Evolutionary conservation across 2,888 invertebrate species (phyloP).

Genomic region (Teinopalpus imperialis): DNA sequence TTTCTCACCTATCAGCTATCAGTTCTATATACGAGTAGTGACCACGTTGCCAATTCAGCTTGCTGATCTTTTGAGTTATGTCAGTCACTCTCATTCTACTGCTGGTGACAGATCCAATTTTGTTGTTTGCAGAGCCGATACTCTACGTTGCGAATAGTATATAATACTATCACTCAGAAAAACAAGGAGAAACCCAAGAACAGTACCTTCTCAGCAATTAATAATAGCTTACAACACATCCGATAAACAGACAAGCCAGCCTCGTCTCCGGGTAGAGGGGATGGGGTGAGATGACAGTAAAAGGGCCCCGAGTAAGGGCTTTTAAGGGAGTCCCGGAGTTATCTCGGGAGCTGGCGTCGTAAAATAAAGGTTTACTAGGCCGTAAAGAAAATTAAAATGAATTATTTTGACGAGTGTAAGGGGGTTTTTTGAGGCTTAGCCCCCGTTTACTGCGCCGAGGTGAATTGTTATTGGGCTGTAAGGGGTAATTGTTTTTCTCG

Average conservation of each 20-base stretch:
- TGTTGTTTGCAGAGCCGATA: too few species aligned
- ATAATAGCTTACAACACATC: slow-evolving; percentile 14
- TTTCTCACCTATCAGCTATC: too few species aligned
- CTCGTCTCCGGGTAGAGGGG: slow-evolving; percentile 29
- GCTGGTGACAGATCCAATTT: too few species aligned
- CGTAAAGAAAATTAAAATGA: slow-evolving; percentile 83
- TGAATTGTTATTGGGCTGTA: slow-evolving; percentile 65
- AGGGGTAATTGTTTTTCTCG: slow-evolving; percentile 67
- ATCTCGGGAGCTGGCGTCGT: slow-evolving; percentile 72
- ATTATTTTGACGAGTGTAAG: slow-evolving; percentile 80
- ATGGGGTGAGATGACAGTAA: slow-evolving; percentile 46
- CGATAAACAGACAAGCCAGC: background rate
- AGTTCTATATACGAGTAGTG: too few species aligned
- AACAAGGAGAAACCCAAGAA: too few species aligned
- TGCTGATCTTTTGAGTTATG: too few species aligned
- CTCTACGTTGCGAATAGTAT: too few species aligned
- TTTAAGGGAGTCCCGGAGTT: slow-evolving; percentile 74
- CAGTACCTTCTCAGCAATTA: too few species aligned
- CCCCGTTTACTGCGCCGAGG: slow-evolving; percentile 51
- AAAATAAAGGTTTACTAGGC: slow-evolving; percentile 81
- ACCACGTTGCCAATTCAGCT: too few species aligned
- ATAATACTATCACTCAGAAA: too few species aligned
- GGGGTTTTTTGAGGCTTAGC: slow-evolving; percentile 54
- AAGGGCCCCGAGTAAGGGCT: slow-evolving; percentile 61
- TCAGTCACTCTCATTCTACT: too few species aligned